Base-by-base conservation (phyloP, 2,888 invertebrate genomes). In the Omphaloscelis lunosa region DNA sequence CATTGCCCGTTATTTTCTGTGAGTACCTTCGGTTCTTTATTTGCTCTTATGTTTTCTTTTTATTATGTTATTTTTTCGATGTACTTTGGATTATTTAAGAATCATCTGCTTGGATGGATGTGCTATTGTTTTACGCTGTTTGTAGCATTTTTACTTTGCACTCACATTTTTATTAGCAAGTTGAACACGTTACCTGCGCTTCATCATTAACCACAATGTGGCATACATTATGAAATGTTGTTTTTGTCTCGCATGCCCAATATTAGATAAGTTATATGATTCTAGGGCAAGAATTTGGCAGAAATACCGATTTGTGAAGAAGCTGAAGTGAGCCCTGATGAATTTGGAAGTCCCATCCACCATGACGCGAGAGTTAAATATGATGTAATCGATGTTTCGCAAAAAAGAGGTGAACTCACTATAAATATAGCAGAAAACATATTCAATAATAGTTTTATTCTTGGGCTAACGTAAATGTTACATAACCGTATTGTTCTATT, bases 221-320 rank as follows among this genome's bases (percentile, higher is more conserved):
- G 72, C 67, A 80, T 75, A 41, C 34, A 67, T 76, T 0, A 65
- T 74, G 11, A 53, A 71, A 65, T 56, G 41, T 68, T 45, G 70
- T 15, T 39, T 29, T 53, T 69, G 41, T 29, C 61, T 70, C 27
- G 77, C 69, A 62, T 86, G 68, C 65, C 48, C 66, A 72, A 63
- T 69, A 83, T 75, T 79, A 59, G 86, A 66, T 67, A 66, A 7
- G n/a, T 71, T 56, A 56, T 61, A 65, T 70, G 23, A 77, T 94
- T 95, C 82, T 91, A 97, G 97, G 95, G 94, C 45, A 97, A 97
- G 93, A 97, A 97, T 85, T 91, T 97, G 86, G 97, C 97, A 12
- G 97, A 97, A 90, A 97, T 97, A 90, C 97, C 97, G n/a, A 97
- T 97, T 86, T 97, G 97, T 89, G 97, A 97, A 93, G 97, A 97